Conservation (phyloP, 2,113 vertebrate species). For the Riparia riparia region DNA sequence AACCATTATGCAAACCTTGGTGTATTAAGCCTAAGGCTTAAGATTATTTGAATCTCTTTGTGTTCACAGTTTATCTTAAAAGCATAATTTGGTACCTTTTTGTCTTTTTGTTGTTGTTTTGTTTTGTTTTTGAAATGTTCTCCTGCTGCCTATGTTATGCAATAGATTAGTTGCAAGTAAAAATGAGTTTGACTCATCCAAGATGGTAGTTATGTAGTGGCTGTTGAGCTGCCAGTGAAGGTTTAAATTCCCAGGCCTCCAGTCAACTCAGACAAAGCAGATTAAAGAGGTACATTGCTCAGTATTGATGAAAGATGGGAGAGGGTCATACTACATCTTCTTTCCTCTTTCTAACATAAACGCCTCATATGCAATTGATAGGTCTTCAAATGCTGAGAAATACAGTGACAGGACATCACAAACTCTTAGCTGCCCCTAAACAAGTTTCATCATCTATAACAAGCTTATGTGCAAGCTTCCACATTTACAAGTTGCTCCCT, state of each 20-base stretch:
- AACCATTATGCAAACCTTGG: not conserved
- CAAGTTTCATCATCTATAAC: not conserved
- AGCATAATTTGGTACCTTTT: not conserved
- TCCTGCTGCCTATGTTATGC: not conserved
- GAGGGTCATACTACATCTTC: not conserved
- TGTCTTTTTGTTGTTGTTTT: not conserved
- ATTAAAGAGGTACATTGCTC: not conserved
- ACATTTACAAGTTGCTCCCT: not conserved
- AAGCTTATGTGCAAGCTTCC: not conserved
- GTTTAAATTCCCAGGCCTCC: not conserved
- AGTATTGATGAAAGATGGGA: not conserved
- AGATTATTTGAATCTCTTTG: not conserved
- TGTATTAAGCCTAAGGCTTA: not conserved
- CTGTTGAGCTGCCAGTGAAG: not conserved
- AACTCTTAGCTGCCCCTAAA: not conserved
- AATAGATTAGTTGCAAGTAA: constrained; percentile 3
- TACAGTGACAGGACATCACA: not conserved
- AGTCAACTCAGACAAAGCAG: not conserved
- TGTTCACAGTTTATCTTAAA: not conserved
- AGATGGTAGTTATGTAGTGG: not conserved
- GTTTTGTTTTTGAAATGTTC: not conserved
- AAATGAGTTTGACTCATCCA: not conserved
- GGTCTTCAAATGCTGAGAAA: not conserved
- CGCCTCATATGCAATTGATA: not conserved
- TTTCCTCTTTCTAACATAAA: not conserved